Conservation (phyloP, 2,113 vertebrate genomes). For the human (Homo sapiens) region DNA sequence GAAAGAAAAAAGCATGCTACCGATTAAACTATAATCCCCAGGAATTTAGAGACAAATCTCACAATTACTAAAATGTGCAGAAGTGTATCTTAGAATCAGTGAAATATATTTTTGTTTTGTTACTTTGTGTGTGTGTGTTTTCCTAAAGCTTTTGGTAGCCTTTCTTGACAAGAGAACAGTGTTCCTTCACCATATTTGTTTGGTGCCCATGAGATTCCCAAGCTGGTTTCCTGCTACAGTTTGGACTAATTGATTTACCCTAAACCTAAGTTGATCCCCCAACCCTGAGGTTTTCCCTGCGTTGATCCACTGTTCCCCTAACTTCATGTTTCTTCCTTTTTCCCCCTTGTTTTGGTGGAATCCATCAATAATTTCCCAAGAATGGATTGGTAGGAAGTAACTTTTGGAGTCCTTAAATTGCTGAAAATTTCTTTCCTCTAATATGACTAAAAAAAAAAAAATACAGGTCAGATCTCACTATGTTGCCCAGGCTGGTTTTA, state of each 20-base stretch:
- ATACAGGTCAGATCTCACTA: no score
- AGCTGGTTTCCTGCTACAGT: not conserved
- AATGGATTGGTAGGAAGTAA: not conserved
- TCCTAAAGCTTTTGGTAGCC: not conserved
- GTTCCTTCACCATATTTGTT: not conserved
- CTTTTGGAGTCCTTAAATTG: slow-evolving; percentile 33
- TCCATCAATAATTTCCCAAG: not conserved
- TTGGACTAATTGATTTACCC: not conserved
- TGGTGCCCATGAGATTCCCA: not conserved
- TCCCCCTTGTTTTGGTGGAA: not conserved
- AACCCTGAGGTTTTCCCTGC: not conserved
- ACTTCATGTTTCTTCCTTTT: not conserved
- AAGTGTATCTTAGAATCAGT: not conserved
- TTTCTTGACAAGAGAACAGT: not conserved
- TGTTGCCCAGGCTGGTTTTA: no score
- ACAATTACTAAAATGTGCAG: not conserved
- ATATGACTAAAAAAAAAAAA: not conserved
- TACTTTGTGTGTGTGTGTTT: not conserved
- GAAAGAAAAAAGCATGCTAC: not conserved
- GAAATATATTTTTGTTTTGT: not conserved
- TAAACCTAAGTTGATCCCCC: not conserved
- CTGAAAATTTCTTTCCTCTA: not conserved
- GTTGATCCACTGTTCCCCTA: not conserved
- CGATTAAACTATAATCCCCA: not conserved
- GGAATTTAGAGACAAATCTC: not conserved